Evolutionary conservation across 2,888 invertebrate genomes (phyloP).

Genomic region (Macrophya annulata): DNA sequence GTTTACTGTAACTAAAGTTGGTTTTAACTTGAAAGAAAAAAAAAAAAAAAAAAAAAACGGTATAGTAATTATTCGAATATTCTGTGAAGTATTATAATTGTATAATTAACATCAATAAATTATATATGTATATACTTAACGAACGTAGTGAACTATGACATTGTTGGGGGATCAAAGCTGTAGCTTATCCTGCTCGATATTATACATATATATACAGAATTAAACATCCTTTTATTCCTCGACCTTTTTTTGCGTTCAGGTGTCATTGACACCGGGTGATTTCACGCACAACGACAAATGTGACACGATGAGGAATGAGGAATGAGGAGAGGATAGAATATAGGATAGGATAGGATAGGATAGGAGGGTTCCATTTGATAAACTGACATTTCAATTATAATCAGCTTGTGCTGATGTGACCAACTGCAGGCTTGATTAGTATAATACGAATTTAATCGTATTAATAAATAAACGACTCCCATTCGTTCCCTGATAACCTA

Average conservation of each 20-base stretch:
- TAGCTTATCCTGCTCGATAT: neutral
- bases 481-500: too few relatives aligned
- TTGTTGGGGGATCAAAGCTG: neutral
- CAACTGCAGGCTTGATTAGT: neutral
- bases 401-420: neutral
- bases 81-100: too few relatives aligned
- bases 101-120: neutral
- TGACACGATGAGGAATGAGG: too few relatives aligned
- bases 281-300: conserved; percentile 2
- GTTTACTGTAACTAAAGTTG: neutral
- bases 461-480: neutral
- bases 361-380: neutral
- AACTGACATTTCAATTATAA: conserved; percentile 21
- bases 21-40: neutral
- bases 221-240: neutral
- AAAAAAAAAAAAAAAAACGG: neutral
- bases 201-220: neutral
- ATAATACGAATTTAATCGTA: neutral
- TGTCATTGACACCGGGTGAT: conserved; percentile 41
- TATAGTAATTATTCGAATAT: too few relatives aligned
- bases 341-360: too few relatives aligned
- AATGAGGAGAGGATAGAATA: too few relatives aligned
- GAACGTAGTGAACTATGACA: too few relatives aligned
- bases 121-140: too few relatives aligned
- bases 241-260: neutral